A percentile compares a stretch with the other conserved stretches of the same genome.
Evolutionary conservation across 2,113 vertebrate species (phyloP).

Genomic region (Eonycteris spelaea): DNA sequence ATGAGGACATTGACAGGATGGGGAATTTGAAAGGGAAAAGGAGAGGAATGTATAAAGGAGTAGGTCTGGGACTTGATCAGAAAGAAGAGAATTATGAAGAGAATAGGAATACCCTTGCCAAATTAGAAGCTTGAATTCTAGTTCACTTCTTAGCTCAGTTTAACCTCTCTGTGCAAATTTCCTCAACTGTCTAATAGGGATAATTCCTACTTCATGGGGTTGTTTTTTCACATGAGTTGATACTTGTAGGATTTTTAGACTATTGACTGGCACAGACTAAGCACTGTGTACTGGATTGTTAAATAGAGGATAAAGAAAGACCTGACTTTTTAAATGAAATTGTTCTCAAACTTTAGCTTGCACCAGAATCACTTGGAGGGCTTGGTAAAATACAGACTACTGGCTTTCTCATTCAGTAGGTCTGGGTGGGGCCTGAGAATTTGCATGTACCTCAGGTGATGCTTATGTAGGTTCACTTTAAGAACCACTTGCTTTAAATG

Average conservation of each 20-base stretch:
- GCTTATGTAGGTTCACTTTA: conserved; percentile 31
- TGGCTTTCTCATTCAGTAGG: background rate
- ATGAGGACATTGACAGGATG: conserved; percentile 1
- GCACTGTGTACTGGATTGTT: background rate
- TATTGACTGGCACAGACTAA: background rate
- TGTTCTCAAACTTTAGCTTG: background rate
- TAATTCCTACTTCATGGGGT: background rate
- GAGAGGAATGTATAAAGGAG: background rate
- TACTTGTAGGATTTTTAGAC: conserved; percentile 3
- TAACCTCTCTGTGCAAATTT: background rate
- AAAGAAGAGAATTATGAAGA: background rate
- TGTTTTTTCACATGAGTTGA: background rate
- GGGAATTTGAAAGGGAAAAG: conserved; percentile 18
- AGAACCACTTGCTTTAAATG: conserved; percentile 39
- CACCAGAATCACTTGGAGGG: background rate
- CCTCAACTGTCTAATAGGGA: background rate
- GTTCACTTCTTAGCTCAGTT: background rate
- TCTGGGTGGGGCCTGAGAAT: background rate
- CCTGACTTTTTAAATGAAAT: background rate
- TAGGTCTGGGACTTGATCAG: background rate
- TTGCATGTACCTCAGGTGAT: conserved; percentile 22
- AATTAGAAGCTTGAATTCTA: background rate
- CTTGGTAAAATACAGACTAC: background rate
- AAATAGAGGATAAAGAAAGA: background rate
- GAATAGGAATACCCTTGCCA: background rate